A percentile compares a stretch with the other conserved stretches of the same genome.
Conservation (phyloP, 2,888 invertebrate genomes). For the Rotaria socialis region DNA sequence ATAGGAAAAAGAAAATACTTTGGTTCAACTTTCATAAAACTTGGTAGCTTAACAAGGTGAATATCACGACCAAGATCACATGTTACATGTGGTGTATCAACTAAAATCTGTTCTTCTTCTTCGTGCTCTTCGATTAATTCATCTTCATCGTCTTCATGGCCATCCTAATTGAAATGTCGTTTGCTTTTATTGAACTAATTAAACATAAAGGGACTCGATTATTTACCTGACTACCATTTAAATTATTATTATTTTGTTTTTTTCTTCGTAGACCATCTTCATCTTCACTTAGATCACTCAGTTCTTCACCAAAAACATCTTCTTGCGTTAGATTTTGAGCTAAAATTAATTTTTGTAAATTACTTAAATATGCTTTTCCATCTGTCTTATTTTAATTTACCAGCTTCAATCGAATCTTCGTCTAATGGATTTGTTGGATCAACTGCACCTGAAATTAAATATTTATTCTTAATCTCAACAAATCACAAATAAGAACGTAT, state of each 20-base stretch:
- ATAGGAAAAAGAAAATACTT: constrained; percentile 55
- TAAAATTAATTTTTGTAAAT: not conserved
- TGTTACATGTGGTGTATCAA: constrained; percentile 82
- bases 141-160: not conserved
- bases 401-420: constrained; percentile 4
- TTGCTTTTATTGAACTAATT: not conserved
- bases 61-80: constrained; percentile 83
- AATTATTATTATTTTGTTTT: not conserved
- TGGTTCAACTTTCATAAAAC: constrained; percentile 94
- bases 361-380: not conserved
- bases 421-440: constrained; percentile 1
- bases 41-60: constrained; percentile 92
- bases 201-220: not conserved
- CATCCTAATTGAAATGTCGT: not conserved
- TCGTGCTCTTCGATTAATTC: constrained; percentile 38
- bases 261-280: constrained; percentile 21
- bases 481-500: no score
- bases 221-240: not conserved
- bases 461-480: no score
- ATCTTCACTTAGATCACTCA: constrained; percentile 43
- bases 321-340: not conserved
- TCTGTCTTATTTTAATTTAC: not conserved
- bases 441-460: not conserved
- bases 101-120: constrained; percentile 35
- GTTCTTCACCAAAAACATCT: constrained; percentile 44